Evolutionary conservation across 1,140 invertebrate genomes (phyloP).

Genomic region (Aphaenogaster rudis): DNA sequence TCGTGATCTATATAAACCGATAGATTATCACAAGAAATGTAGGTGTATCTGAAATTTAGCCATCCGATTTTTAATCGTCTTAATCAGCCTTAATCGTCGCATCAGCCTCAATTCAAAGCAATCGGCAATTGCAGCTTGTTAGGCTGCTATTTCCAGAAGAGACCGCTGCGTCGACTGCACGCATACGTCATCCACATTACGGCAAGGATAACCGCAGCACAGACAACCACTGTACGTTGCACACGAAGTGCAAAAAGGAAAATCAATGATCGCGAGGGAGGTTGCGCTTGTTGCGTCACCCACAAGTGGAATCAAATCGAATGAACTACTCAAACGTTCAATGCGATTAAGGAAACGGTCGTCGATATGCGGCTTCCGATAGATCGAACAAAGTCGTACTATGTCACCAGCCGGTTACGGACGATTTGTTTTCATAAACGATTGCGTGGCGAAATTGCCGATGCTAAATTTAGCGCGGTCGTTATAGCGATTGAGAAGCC

Average conservation of each 20-base stretch:
- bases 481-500: conserved; percentile 20
- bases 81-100: conserved; percentile 10
- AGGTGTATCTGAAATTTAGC: neutral
- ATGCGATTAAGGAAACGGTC: conserved; percentile 81
- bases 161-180: neutral
- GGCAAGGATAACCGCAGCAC: neutral
- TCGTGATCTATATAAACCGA: neutral
- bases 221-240: neutral
- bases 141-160: conserved; percentile 2
- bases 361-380: conserved; percentile 63
- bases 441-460: conserved; percentile 24
- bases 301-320: conserved; percentile 78
- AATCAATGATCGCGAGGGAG: conserved; percentile 51
- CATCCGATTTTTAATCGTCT: conserved; percentile 9
- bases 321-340: conserved; percentile 76
- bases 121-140: conserved; percentile 28
- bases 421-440: conserved; percentile 31
- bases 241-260: neutral
- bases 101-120: neutral
- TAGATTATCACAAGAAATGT: neutral
- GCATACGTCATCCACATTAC: conserved; percentile 5
- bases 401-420: conserved; percentile 71
- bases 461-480: conserved; percentile 23
- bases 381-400: conserved; percentile 68
- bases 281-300: conserved; percentile 55